Conservation (phyloP, 2,888 invertebrate genomes). For the Timema cristinae region DNA sequence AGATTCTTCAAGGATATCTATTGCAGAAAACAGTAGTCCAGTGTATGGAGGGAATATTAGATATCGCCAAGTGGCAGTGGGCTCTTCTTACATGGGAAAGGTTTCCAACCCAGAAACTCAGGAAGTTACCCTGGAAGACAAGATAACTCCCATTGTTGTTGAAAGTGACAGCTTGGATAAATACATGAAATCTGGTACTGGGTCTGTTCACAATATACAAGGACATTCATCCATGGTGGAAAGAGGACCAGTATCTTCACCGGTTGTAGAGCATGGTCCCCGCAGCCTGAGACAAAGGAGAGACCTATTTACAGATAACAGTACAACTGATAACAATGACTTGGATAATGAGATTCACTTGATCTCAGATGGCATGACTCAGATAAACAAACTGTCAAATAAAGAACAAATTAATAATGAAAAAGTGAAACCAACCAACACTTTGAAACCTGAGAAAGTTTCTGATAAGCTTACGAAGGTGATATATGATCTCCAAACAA, state of each 20-base stretch:
- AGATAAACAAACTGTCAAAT: neutral
- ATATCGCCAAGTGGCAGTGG: neutral
- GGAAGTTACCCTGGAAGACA: conserved; percentile 10
- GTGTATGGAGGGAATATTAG: neutral
- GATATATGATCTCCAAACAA: too few relatives aligned
- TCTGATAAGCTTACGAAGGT: too few relatives aligned
- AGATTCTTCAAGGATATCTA: too few relatives aligned
- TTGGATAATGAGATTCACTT: conserved; percentile 4
- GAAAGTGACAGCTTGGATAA: neutral
- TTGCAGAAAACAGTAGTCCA: too few relatives aligned
- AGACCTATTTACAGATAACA: neutral
- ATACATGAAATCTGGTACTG: too few relatives aligned
- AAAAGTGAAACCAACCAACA: neutral
- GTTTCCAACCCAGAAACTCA: neutral
- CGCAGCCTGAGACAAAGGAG: conserved; percentile 39
- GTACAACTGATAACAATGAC: neutral
- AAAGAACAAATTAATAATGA: neutral
- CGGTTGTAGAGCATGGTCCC: conserved; percentile 46
- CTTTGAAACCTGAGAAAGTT: neutral
- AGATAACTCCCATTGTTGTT: conserved; percentile 2
- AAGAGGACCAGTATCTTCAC: conserved; percentile 7
- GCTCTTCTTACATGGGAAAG: neutral
- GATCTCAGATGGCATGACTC: neutral
- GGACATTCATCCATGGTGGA: neutral
- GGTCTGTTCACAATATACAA: too few relatives aligned